Percentiles rank a stretch among this genome's conserved stretches.
These are phyloP conservation scores for Protosalanx chinensis DNA, from an alignment of 2,797 vertebrate species.

Conservation along the genomic window DNA sequence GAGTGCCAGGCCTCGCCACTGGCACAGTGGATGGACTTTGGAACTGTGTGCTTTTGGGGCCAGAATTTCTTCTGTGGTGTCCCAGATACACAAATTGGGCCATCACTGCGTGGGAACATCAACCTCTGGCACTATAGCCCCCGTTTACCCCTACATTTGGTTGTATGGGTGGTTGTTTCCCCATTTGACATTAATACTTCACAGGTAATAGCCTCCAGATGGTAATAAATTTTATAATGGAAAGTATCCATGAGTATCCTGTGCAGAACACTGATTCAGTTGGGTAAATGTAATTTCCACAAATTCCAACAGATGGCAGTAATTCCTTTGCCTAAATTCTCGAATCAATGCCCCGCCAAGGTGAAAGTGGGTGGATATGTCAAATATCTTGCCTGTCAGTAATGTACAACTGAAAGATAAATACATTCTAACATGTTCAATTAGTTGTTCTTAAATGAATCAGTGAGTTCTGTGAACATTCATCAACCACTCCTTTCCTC, in stretches of 20 bases:
- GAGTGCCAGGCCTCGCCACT: too few relatives aligned
- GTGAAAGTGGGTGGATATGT: slow-evolving; percentile 19
- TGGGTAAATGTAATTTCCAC: background rate
- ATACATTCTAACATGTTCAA: background rate
- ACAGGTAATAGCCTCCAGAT: background rate
- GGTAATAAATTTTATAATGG: background rate
- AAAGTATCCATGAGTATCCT: background rate
- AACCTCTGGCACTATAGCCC: background rate
- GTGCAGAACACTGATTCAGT: background rate
- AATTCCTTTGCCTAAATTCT: slow-evolving; percentile 34
- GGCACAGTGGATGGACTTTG: too few relatives aligned
- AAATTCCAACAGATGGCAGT: slow-evolving; percentile 58
- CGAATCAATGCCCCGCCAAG: background rate
- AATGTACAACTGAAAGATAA: background rate
- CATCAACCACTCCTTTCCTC: background rate
- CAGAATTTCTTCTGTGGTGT: too few relatives aligned
- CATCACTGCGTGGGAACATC: too few relatives aligned
- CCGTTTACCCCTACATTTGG: background rate
- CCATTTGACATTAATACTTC: background rate
- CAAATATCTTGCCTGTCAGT: slow-evolving; percentile 35
- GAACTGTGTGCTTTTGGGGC: too few relatives aligned
- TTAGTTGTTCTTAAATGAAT: slow-evolving; percentile 3
- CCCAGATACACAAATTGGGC: too few relatives aligned
- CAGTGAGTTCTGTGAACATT: background rate
- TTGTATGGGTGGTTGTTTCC: background rate